These are phyloP conservation scores for Equus przewalskii DNA, from an alignment of 2,113 vertebrate species.

Conservation along the genomic window DNA sequence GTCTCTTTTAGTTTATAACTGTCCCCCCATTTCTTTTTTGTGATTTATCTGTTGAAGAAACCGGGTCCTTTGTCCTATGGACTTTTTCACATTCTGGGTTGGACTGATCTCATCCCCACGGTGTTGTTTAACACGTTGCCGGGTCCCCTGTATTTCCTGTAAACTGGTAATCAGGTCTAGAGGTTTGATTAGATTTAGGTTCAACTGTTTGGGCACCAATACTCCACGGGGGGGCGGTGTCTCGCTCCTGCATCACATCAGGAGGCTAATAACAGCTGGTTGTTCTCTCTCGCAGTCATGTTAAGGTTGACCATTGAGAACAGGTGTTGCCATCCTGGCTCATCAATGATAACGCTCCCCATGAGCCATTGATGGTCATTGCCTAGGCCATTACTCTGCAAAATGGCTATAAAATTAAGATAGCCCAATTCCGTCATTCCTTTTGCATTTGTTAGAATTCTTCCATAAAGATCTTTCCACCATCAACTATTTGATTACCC, in stretches of 20 bases:
- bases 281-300: background rate
- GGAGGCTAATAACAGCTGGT: background rate
- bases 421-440: background rate
- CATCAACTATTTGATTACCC: background rate
- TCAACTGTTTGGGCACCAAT: background rate
- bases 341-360: background rate
- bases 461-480: background rate
- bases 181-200: background rate
- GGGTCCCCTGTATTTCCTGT: background rate
- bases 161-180: background rate
- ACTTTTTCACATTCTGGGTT: background rate
- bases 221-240: background rate
- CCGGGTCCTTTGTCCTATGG: background rate
- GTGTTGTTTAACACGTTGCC: background rate
- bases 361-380: background rate
- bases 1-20: background rate
- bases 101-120: background rate
- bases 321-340: background rate
- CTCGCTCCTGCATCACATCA: background rate
- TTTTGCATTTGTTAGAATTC: background rate
- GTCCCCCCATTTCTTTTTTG: background rate
- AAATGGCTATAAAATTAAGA: background rate
- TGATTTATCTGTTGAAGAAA: background rate
- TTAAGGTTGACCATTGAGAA: background rate
- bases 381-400: background rate